Evolutionary conservation across 1,140 invertebrate genomes (phyloP), one percentile per base, ranked within the genome.

Genomic region (Drosophila biarmipes): DNA sequence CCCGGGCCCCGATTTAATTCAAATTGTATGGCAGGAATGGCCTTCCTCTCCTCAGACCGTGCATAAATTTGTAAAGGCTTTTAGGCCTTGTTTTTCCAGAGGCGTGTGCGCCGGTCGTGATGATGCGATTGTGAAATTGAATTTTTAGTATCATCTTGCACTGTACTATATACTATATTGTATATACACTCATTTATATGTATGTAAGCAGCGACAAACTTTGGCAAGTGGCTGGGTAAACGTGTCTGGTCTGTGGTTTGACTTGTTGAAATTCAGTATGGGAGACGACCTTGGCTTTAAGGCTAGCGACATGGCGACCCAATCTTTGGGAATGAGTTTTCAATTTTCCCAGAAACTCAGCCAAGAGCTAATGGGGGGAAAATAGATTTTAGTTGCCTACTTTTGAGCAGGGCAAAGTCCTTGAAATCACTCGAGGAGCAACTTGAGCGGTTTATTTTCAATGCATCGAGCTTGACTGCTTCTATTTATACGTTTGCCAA

Each of bases 61-160:
- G 78, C 78, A 85, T 85, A 86, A 85, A 81, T 86, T 86, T 80
- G 71, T 59, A 68, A 76, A 52, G 43, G 40, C 72, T 54, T 73
- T 53, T 35, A 62, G 68, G 45, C 59, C 64, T 52, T 37, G 46
- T 38, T 62, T 37, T 38, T 15, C 17, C 35, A 12, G 27, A 29
- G 67, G 67, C 68, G 42, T 54, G 48, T 17, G 49, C 29, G 55
- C 37, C 58, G 58, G 54, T 42, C 56, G 56, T 73, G 69, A 71
- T 46, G 61, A 72, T 75, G 43, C 42, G 58, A 49, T 72, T 58
- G 34, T 35, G 19, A 69, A 78, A 79, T 84, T 75, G 59, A 84
- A 84, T 79, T 84, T 75, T 57, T 69, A 84, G 34, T 80, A 61
- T 58, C 54, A 64, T 59, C 59, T 58, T 37, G n/a, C 38, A 67